Evolutionary conservation across 2,113 vertebrate species (phyloP).

Genomic region (Oxyruncus cristatus): DNA sequence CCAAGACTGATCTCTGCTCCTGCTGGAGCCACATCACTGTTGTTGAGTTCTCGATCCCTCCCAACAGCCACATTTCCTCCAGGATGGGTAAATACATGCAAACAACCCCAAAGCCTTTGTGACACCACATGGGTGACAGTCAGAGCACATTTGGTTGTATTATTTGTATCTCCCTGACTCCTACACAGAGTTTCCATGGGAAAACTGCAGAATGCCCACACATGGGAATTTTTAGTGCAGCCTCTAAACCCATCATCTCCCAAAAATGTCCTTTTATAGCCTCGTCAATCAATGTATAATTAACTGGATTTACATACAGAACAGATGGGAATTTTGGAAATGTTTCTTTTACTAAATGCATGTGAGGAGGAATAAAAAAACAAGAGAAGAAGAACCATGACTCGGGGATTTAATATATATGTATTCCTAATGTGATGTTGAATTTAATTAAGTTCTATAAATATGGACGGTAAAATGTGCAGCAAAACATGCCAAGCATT

Average conservation of each 20-base stretch:
- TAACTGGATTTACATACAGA: slow-evolving; percentile 56
- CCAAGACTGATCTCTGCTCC: too few relatives aligned
- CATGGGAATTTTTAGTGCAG: slow-evolving; percentile 43
- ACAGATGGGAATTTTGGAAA: slow-evolving; percentile 66
- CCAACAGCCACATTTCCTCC: background rate
- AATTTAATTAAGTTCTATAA: slow-evolving; percentile 22
- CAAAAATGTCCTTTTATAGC: slow-evolving; percentile 51
- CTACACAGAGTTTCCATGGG: slow-evolving; percentile 33
- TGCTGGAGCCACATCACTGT: too few relatives aligned
- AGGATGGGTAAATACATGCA: background rate
- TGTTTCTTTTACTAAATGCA: slow-evolving; percentile 22
- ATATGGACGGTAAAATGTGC: background rate
- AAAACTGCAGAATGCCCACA: slow-evolving; percentile 38
- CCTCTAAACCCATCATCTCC: slow-evolving; percentile 38
- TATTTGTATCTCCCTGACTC: slow-evolving; percentile 13
- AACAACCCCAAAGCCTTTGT: background rate
- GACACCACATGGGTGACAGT: background rate
- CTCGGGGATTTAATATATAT: slow-evolving; percentile 36
- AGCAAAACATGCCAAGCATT: background rate
- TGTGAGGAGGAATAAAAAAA: background rate
- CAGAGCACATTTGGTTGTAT: background rate
- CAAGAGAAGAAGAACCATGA: background rate
- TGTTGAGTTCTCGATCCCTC: background rate
- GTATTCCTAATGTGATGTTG: background rate
- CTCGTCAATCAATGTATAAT: slow-evolving; percentile 67